Conservation (phyloP, 2,888 invertebrate genomes). For the Willowsia nigromaculata region DNA sequence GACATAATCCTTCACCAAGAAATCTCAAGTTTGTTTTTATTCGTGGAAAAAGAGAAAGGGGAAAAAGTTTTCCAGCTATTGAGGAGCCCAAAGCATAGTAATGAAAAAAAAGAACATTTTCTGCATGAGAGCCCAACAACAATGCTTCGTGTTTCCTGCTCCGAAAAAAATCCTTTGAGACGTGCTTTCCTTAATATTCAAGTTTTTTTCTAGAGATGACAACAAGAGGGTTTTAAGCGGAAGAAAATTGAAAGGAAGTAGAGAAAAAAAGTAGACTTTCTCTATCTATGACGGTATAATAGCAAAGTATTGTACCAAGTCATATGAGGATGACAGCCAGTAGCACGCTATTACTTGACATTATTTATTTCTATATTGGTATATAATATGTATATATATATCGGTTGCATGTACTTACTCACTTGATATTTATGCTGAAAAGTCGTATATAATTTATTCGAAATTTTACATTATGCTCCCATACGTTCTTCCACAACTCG, state of each 20-base stretch:
- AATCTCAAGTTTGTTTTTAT: background rate
- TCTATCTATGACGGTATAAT: background rate
- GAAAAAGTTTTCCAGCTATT: background rate
- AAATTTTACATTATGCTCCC: too few relatives aligned
- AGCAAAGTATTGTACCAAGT: background rate
- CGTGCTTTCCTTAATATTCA: slow-evolving; percentile 29
- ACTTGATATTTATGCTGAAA: too few relatives aligned
- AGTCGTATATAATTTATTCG: too few relatives aligned
- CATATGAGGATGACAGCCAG: too few relatives aligned
- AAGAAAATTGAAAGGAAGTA: slow-evolving; percentile 10
- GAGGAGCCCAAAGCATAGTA: slow-evolving; percentile 22
- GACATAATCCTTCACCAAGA: slow-evolving; percentile 1
- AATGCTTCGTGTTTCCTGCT: slow-evolving; percentile 14
- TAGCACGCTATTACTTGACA: too few relatives aligned
- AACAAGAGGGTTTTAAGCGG: slow-evolving; percentile 20
- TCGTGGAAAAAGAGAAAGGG: background rate
- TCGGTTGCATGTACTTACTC: too few relatives aligned
- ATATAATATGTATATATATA: too few relatives aligned
- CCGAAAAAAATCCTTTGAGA: slow-evolving; percentile 36
- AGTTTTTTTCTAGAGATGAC: slow-evolving; percentile 24
- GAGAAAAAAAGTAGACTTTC: background rate
- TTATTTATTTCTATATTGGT: too few relatives aligned
- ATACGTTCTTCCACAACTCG: too few relatives aligned
- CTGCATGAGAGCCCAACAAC: slow-evolving; percentile 48
- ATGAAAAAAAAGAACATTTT: slow-evolving; percentile 59